phyloP scores from a whole-genome alignment of 2,797 vertebrate genomes.

The Cyprinella venusta region DNA sequence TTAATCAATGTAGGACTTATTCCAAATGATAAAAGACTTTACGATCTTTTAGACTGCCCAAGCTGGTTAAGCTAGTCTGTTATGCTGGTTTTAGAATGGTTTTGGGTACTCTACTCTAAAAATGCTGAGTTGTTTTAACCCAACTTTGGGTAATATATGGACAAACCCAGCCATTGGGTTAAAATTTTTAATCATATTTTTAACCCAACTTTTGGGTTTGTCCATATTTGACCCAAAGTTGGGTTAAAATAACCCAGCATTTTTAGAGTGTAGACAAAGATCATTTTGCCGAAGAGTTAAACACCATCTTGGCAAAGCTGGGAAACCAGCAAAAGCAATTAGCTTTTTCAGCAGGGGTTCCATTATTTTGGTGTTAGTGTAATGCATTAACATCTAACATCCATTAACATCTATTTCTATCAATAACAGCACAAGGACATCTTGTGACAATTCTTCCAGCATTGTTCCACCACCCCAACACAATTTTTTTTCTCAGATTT shows the following conservation, averaged over 20 bases:
- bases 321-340: not conserved
- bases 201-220: too few relatives aligned
- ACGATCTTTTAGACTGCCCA: not conserved
- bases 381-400: too few relatives aligned
- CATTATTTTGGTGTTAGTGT: not conserved
- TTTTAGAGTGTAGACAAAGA: not conserved
- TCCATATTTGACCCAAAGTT: too few relatives aligned
- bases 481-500: conserved; percentile 4
- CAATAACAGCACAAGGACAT: not conserved
- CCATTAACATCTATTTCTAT: not conserved
- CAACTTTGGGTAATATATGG: too few relatives aligned
- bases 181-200: too few relatives aligned
- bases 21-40: not conserved
- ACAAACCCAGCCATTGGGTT: too few relatives aligned
- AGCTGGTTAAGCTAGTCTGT: not conserved
- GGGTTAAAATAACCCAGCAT: too few relatives aligned
- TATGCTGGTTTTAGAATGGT: not conserved
- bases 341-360: not conserved
- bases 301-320: not conserved
- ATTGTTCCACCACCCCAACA: not conserved
- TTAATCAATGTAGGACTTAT: not conserved
- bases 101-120: not conserved
- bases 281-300: not conserved
- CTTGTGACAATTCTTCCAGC: not conserved
- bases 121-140: too few relatives aligned